Base-by-base conservation (phyloP, 2,797 vertebrate species). In the Synaphobranchus kaupii region DNA sequence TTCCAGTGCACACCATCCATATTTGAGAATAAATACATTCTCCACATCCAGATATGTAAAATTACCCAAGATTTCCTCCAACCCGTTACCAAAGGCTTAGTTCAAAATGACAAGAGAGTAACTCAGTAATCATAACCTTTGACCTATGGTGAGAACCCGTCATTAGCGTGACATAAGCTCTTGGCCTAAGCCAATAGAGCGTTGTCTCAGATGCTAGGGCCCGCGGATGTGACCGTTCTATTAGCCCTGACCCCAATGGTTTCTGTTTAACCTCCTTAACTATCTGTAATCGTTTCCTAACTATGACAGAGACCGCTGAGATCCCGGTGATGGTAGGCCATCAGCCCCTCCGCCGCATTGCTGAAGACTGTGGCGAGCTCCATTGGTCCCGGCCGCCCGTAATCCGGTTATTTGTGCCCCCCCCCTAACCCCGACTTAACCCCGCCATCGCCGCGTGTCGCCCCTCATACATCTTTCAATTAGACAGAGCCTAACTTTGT, bases 381-480 rank as follows among this genome's bases (percentile, higher is more conserved):
- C 44, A 44, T 56, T 13, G 13, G 17, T 94, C 94, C 94, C 93
- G 94, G 91, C 90, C 92, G 92, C 90, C 93, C 93, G 84, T 96
- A 97, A 98, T 95, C 90, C 91, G 93, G 95, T 97, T 97, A 97
- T 90, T 92, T 92, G 92, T 94, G 94, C 90, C 91, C 95, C 96
- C 96, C 25, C 28, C 66, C 71, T 76, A 95, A 97, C 96, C 97
- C 95, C 95, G 78, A 86, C 89, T 91, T 96, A 97, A 97, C 96
- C 96, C 94, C 93, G 93, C 96, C 96, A 96, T 95, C 94, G 91
- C 91, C 89, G 92, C 95, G 95, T 95, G 95, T 95, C 93, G 93
- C 93, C 91, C 89, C 91, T 92, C 95, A 98, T 98, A 96, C 95
- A 96, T 98, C 96, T 97, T 96, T 96, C 96, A 96, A 97, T 97